These are phyloP conservation scores for Oikopleura dioica DNA, from an alignment of 23 tunicate genomes.

Conservation along the genomic window DNA sequence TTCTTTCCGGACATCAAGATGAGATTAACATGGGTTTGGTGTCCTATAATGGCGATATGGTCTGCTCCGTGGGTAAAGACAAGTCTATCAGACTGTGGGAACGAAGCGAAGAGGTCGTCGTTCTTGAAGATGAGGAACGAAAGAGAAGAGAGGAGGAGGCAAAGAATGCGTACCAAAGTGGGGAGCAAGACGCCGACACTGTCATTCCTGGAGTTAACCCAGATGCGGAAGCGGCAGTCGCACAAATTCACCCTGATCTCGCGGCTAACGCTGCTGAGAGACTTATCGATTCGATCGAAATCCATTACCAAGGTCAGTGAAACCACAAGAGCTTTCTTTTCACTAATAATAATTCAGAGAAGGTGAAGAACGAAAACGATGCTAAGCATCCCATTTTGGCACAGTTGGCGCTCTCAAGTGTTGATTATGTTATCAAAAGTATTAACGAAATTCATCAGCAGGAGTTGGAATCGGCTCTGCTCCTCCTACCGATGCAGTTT, in stretches of 20 bases:
- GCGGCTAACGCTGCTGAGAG: slow-evolving; percentile 5
- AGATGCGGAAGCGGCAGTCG: background rate
- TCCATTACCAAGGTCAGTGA: too few relatives aligned
- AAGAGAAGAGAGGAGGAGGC: background rate
- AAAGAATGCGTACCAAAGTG: background rate
- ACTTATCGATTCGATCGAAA: background rate
- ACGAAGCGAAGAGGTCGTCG: background rate
- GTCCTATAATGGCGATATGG: background rate
- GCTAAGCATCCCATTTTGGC: background rate
- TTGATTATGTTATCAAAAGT: background rate
- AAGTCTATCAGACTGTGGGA: background rate
- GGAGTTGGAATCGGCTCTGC: slow-evolving; percentile 6
- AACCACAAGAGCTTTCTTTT: too few relatives aligned
- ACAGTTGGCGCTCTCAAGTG: background rate
- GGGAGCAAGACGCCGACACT: background rate
- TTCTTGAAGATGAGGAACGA: background rate
- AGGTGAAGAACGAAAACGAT: background rate
- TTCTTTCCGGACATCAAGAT: background rate
- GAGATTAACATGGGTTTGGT: background rate
- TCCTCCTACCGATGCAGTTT: slow-evolving; percentile 3
- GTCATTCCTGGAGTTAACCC: background rate
- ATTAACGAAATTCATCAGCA: slow-evolving; percentile 12
- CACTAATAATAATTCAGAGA: background rate
- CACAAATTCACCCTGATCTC: slow-evolving; percentile 4
- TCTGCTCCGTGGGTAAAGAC: slow-evolving; percentile 1